phyloP scores from a whole-genome alignment of 1,140 invertebrate species.

The Agrypnia vestita region DNA sequence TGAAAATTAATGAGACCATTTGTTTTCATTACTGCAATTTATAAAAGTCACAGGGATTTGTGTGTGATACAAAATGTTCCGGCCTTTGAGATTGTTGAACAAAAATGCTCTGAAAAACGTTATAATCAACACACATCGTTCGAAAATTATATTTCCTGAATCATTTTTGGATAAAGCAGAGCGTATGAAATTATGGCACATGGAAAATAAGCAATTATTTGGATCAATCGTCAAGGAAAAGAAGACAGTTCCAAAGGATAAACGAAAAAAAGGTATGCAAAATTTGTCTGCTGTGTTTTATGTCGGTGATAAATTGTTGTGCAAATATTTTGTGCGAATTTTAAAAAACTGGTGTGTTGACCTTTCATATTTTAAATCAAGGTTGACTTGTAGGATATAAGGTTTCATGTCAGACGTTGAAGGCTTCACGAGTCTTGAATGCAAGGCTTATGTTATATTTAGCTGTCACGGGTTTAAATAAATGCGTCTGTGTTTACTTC shows the following conservation, averaged over 20 bases:
- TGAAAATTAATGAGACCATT: constrained; percentile 13
- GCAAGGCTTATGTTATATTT: constrained; percentile 40
- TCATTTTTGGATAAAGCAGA: constrained; percentile 57
- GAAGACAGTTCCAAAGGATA: constrained; percentile 59
- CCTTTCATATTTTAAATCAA: constrained; percentile 39
- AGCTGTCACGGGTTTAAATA: constrained; percentile 37
- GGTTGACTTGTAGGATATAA: constrained; percentile 15
- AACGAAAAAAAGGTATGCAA: constrained; percentile 48
- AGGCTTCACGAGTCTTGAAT: constrained; percentile 22
- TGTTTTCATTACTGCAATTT: neutral
- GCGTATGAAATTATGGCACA: constrained; percentile 59
- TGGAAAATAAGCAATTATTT: constrained; percentile 63
- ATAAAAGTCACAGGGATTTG: neutral
- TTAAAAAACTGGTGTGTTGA: constrained; percentile 22
- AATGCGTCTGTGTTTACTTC: constrained; percentile 38
- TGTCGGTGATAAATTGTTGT: neutral
- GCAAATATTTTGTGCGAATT: constrained; percentile 27
- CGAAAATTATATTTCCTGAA: constrained; percentile 52
- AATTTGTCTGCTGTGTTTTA: constrained; percentile 16
- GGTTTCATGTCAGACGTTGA: constrained; percentile 33
- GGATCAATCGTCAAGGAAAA: constrained; percentile 62
- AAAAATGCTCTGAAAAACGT: constrained; percentile 46
- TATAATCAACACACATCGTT: constrained; percentile 23
- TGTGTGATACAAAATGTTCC: constrained; percentile 44
- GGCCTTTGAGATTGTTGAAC: constrained; percentile 44